phyloP scores from a whole-genome alignment of 2,113 vertebrate species.

The Crotalus helleri region DNA sequence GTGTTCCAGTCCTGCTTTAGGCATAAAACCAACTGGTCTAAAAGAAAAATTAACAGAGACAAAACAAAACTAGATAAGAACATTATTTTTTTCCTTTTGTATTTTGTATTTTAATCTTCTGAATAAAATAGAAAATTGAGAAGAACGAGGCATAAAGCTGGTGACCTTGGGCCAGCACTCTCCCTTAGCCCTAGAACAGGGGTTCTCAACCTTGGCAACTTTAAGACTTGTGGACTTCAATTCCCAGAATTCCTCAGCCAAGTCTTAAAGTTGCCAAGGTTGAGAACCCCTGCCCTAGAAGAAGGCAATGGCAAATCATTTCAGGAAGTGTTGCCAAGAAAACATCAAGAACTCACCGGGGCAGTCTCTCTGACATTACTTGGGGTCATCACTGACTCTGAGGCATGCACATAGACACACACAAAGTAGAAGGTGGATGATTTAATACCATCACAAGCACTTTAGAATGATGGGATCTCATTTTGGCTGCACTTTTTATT shows the following conservation, averaged over 20 bases:
- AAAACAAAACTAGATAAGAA: neutral
- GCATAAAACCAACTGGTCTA: neutral
- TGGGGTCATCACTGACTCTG: neutral
- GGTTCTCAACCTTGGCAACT: no score
- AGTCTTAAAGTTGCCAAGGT: no score
- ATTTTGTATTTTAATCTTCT: neutral
- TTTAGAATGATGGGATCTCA: neutral
- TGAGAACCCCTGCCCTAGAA: neutral
- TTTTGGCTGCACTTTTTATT: neutral
- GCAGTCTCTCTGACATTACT: neutral
- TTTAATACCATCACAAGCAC: neutral
- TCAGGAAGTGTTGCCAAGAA: neutral
- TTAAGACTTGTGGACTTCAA: no score
- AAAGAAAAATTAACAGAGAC: neutral
- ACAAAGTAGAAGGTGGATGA: neutral
- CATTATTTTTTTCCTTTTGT: neutral
- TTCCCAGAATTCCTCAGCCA: no score
- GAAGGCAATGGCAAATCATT: neutral
- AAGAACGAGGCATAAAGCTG: neutral
- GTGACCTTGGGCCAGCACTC: neutral
- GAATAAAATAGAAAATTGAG: neutral
- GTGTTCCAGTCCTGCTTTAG: neutral
- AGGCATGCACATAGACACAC: neutral
- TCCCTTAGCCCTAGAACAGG: neutral
- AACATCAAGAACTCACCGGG: neutral